Conservation (phyloP, 2,113 vertebrate genomes). For the Empidonax traillii region DNA sequence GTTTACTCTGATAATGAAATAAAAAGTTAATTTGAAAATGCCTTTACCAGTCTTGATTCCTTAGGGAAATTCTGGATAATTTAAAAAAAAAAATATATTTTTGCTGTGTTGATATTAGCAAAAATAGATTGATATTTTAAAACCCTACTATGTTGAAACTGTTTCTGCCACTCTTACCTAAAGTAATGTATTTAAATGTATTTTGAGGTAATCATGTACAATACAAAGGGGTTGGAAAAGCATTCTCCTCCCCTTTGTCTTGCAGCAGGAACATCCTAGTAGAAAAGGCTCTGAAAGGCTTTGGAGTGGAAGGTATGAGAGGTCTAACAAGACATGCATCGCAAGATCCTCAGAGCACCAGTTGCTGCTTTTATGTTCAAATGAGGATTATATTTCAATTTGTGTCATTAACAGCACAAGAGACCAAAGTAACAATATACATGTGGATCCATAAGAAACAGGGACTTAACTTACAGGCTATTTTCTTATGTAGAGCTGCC, state of each 20-base stretch:
- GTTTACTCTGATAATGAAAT: not conserved
- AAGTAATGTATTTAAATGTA: not conserved
- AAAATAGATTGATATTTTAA: not conserved
- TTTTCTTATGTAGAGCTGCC: not conserved
- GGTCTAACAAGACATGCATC: not conserved
- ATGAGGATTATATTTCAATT: not conserved
- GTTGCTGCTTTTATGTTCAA: not conserved
- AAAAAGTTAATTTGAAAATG: not conserved
- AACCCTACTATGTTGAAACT: not conserved
- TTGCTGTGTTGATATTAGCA: not conserved
- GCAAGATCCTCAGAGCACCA: not conserved
- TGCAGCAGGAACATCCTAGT: not conserved
- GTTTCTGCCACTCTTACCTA: not conserved
- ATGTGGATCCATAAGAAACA: not conserved
- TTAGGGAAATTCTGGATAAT: not conserved
- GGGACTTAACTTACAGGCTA: not conserved
- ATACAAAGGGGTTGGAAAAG: not conserved
- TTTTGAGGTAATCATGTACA: not conserved
- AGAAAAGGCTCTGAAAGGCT: not conserved
- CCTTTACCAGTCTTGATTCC: not conserved
- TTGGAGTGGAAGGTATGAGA: not conserved
- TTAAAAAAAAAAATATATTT: not conserved
- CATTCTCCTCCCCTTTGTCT: not conserved
- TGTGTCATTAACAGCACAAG: not conserved
- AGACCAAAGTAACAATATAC: not conserved